A percentile compares a stretch with the other conserved stretches of the same genome.
Conservation (phyloP, 2,797 vertebrate genomes). For the Lindbergichthys nudifrons region DNA sequence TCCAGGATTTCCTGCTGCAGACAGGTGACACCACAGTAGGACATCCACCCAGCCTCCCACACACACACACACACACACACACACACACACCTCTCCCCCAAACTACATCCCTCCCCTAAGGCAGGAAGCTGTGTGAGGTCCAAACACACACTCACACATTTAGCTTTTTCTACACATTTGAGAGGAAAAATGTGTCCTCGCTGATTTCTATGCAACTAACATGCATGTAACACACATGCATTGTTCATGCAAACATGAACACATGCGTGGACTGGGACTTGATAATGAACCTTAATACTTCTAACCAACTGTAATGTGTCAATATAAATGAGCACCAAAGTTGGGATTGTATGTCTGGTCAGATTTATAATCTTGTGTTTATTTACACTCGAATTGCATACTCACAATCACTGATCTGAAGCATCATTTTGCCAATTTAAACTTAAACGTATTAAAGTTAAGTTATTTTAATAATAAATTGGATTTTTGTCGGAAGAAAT, state of each 20-base stretch:
- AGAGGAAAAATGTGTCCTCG: constrained; percentile 6
- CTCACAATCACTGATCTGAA: not conserved
- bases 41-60: constrained; percentile 63
- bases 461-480: too few species aligned
- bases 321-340: not conserved
- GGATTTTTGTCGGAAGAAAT: too few species aligned
- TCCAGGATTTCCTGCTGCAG: constrained; percentile 82
- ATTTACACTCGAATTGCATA: not conserved
- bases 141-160: constrained; percentile 14
- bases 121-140: constrained; percentile 47
- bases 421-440: not conserved
- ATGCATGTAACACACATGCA: not conserved
- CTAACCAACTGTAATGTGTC: not conserved
- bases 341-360: not conserved
- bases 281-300: not conserved
- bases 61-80: constrained; percentile 34
- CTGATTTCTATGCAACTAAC: not conserved
- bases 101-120: constrained; percentile 43
- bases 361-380: not conserved
- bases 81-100: constrained; percentile 18
- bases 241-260: not conserved
- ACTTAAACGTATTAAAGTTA: not conserved
- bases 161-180: not conserved
- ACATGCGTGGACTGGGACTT: not conserved
- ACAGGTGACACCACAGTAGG: constrained; percentile 88